Percentiles rank a stretch among this genome's conserved stretches.
Evolutionary conservation across 2,888 invertebrate species (phyloP).

Genomic region (Spodoptera exigua): DNA sequence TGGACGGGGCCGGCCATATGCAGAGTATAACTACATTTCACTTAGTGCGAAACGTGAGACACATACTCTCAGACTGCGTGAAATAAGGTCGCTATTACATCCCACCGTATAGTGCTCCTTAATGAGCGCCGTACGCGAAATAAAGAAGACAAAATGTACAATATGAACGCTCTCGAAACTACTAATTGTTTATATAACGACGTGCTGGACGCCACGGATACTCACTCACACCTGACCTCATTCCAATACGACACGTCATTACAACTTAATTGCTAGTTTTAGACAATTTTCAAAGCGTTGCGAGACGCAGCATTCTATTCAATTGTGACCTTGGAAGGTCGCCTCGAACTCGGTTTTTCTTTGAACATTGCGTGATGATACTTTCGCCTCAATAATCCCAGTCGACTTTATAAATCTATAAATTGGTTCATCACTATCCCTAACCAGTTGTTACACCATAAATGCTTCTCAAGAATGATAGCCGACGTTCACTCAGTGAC

Average conservation of each 20-base stretch:
- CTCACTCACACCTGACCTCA: slow-evolving; percentile 51
- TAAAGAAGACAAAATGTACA: slow-evolving; percentile 45
- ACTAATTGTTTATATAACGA: slow-evolving; percentile 66
- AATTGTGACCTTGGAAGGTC: slow-evolving; percentile 56
- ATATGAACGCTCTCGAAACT: slow-evolving; percentile 50
- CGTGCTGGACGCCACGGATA: slow-evolving; percentile 35
- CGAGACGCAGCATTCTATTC: slow-evolving; percentile 27
- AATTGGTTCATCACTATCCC: slow-evolving; percentile 44
- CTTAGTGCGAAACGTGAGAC: slow-evolving; percentile 49
- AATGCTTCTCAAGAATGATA: slow-evolving; percentile 40
- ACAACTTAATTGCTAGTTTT: slow-evolving; percentile 56
- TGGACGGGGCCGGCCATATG: slow-evolving; percentile 65
- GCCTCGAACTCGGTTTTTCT: slow-evolving; percentile 24
- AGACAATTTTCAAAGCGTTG: slow-evolving; percentile 32
- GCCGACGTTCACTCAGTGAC: slow-evolving; percentile 53
- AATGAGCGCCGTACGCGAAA: slow-evolving; percentile 35
- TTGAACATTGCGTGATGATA: slow-evolving; percentile 26
- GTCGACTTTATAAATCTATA: slow-evolving; percentile 35
- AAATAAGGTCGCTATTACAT: slow-evolving; percentile 45
- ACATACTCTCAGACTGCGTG: slow-evolving; percentile 40
- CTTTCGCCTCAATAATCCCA: slow-evolving; percentile 40
- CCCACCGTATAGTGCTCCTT: slow-evolving; percentile 39
- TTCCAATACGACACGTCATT: slow-evolving; percentile 53
- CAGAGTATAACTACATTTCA: slow-evolving; percentile 58
- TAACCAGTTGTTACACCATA: slow-evolving; percentile 58